These are phyloP conservation scores for Leucoma salicis DNA, from an alignment of 2,888 invertebrate genomes.

Conservation along the genomic window DNA sequence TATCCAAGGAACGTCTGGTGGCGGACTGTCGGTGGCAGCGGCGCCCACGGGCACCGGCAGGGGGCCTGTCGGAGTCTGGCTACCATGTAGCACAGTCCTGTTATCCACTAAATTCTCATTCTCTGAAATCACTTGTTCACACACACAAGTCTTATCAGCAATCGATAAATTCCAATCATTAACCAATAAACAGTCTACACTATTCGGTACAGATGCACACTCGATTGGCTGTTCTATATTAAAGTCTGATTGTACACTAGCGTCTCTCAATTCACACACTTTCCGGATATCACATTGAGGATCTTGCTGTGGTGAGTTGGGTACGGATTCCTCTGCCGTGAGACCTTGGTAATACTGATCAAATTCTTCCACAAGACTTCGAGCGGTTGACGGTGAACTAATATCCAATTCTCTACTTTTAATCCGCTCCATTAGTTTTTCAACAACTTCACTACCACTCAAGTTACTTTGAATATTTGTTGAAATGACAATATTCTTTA, in stretches of 20 bases:
- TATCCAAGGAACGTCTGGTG: slow-evolving; percentile 37
- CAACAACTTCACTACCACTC: slow-evolving; percentile 46
- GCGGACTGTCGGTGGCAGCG: slow-evolving; percentile 36
- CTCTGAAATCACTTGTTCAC: slow-evolving; percentile 8
- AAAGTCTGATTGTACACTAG: slow-evolving; percentile 14
- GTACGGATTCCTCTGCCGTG: slow-evolving; percentile 39
- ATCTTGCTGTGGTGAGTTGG: slow-evolving; percentile 26
- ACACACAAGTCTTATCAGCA: slow-evolving; percentile 9
- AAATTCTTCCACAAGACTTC: slow-evolving; percentile 70
- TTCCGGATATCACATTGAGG: slow-evolving; percentile 10
- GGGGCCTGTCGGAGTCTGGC: slow-evolving; percentile 49
- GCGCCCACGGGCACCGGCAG: slow-evolving; percentile 62
- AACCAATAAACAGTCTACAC: background rate
- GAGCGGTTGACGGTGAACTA: slow-evolving; percentile 66
- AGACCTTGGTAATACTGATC: slow-evolving; percentile 67
- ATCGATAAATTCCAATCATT: slow-evolving; percentile 8
- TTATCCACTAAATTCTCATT: slow-evolving; percentile 9
- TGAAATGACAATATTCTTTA: slow-evolving; percentile 61
- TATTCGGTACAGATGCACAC: slow-evolving; percentile 15
- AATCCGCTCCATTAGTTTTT: slow-evolving; percentile 58
- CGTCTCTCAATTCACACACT: slow-evolving; percentile 33
- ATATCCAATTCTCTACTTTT: slow-evolving; percentile 55
- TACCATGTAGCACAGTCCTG: slow-evolving; percentile 15
- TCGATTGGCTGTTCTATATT: slow-evolving; percentile 12
- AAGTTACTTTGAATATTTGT: slow-evolving; percentile 44